A percentile compares a stretch with the other conserved stretches of the same genome.
phyloP scores from a whole-genome alignment of 2,797 vertebrate genomes.

The Cyprinodon diabolis region DNA sequence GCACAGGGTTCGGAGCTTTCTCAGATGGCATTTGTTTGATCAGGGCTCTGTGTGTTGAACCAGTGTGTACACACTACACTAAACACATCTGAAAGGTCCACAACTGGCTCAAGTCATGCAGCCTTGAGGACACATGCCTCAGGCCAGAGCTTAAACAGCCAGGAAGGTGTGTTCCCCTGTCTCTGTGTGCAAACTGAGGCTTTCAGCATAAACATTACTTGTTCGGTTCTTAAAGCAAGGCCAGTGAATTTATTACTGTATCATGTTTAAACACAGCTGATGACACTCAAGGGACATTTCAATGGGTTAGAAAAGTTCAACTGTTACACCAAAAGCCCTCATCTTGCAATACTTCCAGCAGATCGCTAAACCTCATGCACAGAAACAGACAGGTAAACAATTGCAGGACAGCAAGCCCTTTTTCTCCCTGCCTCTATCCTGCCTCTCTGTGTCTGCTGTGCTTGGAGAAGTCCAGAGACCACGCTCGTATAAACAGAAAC shows the following conservation, averaged over 20 bases:
- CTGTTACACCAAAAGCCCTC: background rate
- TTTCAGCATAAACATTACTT: slow-evolving; percentile 49
- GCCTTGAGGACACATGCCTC: slow-evolving; percentile 21
- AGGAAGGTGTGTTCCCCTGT: slow-evolving; percentile 22
- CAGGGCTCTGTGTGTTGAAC: slow-evolving; percentile 22
- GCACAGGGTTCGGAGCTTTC: slow-evolving; percentile 66
- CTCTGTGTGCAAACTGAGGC: slow-evolving; percentile 15
- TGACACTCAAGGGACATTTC: background rate
- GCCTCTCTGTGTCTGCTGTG: slow-evolving; percentile 44
- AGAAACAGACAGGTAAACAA: slow-evolving; percentile 51
- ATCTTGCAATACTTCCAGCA: slow-evolving; percentile 20
- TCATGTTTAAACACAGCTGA: slow-evolving; percentile 38
- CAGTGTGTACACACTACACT: background rate
- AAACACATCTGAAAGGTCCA: slow-evolving; percentile 52
- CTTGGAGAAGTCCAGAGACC: slow-evolving; percentile 89
- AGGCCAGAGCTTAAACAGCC: slow-evolving; percentile 14
- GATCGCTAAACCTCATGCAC: slow-evolving; percentile 7
- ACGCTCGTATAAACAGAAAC: slow-evolving; percentile 93
- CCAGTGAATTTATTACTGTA: slow-evolving; percentile 39
- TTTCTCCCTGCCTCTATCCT: slow-evolving; percentile 38
- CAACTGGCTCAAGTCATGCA: slow-evolving; percentile 21
- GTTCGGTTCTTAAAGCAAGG: slow-evolving; percentile 47
- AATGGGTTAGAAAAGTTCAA: background rate
- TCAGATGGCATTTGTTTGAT: slow-evolving; percentile 73
- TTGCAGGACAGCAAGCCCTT: slow-evolving; percentile 59